Conservation (phyloP, 1,140 invertebrate genomes). For the Triops cancriformis region DNA sequence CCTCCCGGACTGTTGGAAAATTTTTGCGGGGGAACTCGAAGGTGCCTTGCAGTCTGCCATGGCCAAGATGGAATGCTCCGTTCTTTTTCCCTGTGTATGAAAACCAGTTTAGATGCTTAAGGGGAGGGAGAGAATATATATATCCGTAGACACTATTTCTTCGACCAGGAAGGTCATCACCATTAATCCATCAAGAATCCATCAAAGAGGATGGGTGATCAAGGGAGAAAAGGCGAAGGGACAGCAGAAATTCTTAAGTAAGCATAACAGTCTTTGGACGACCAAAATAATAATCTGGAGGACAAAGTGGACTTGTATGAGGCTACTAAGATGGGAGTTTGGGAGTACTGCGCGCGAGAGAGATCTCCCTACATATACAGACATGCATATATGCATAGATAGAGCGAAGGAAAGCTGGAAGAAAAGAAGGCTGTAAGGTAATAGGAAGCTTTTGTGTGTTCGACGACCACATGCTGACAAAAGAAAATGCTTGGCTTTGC, state of each 20-base stretch:
- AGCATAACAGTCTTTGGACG: conserved; percentile 14
- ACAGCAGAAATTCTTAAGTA: not conserved
- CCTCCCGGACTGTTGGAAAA: not conserved
- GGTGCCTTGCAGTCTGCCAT: conserved; percentile 8
- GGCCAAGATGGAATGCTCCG: not conserved
- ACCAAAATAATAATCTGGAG: not conserved
- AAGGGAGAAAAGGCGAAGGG: not conserved
- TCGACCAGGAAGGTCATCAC: not conserved
- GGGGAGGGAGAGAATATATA: not conserved
- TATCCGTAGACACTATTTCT: not conserved
- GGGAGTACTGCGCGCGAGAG: not conserved
- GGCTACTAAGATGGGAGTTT: not conserved
- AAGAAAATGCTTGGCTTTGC: not conserved
- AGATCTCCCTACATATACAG: conserved; percentile 5
- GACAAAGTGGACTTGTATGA: not conserved
- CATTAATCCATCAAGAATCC: not conserved
- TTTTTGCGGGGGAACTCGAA: not conserved
- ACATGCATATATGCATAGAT: not conserved
- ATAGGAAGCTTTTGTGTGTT: conserved; percentile 2
- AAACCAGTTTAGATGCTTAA: not conserved
- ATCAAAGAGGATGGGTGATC: not conserved
- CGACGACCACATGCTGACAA: conserved; percentile 12
- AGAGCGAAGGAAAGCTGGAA: not conserved
- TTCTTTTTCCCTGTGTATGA: not conserved
- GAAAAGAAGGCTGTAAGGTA: not conserved